phyloP scores from a whole-genome alignment of 2,888 invertebrate species.

The Drosophila macrothrix region DNA sequence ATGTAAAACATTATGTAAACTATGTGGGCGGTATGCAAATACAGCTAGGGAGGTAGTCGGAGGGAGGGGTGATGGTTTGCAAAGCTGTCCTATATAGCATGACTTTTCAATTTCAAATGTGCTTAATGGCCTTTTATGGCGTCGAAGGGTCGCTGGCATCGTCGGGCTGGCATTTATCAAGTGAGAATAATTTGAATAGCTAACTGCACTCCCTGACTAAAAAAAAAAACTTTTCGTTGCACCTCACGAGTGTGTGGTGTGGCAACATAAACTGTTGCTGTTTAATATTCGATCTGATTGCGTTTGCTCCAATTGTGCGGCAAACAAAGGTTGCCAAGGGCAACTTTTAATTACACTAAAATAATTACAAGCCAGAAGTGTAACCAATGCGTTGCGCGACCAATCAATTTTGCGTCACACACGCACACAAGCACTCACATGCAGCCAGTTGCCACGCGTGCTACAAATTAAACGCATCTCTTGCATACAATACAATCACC shows the following conservation, averaged over 20 bases:
- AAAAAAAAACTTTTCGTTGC: constrained; percentile 8
- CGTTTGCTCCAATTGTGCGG: neutral
- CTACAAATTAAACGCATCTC: constrained; percentile 38
- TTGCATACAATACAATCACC: constrained; percentile 13
- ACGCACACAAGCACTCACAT: neutral
- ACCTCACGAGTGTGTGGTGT: neutral
- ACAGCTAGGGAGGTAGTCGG: neutral
- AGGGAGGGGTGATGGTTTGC: neutral
- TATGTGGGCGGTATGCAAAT: constrained; percentile 51
- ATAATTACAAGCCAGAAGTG: constrained; percentile 63
- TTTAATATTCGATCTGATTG: constrained; percentile 27
- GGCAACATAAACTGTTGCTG: constrained; percentile 22
- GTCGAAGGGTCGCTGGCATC: constrained; percentile 11
- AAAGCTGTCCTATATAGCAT: constrained; percentile 42
- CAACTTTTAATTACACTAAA: constrained; percentile 66
- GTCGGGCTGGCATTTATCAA: constrained; percentile 33
- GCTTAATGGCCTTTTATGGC: constrained; percentile 59
- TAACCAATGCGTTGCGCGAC: constrained; percentile 35
- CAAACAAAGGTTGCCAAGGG: constrained; percentile 31
- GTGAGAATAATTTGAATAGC: constrained; percentile 40
- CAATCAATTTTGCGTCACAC: constrained; percentile 49
- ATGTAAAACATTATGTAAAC: constrained; percentile 72
- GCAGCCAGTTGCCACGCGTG: constrained; percentile 20
- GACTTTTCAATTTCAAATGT: constrained; percentile 75
- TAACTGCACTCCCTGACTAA: constrained; percentile 33